Conservation (phyloP, 2,888 invertebrate genomes). For the Drymonia ruficornis region DNA sequence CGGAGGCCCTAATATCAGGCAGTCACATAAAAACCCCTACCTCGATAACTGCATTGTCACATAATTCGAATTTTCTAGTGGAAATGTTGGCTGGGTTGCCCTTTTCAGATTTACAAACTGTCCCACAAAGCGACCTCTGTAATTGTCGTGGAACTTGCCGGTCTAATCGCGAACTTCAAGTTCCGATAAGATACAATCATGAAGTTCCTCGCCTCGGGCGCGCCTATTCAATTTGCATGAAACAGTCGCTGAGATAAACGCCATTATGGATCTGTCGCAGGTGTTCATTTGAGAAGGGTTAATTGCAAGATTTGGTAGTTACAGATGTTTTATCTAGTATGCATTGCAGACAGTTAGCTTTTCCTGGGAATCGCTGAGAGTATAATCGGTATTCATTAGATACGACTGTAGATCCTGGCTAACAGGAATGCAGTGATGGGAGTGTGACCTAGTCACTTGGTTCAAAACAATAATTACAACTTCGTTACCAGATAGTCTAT, state of each 20-base stretch:
- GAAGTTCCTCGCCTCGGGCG: slow-evolving; percentile 24
- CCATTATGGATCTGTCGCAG: slow-evolving; percentile 1
- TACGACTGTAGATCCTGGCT: too few species aligned
- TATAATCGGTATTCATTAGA: too few species aligned
- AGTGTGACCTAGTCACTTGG: too few species aligned
- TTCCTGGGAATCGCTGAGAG: too few species aligned
- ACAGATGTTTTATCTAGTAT: background rate
- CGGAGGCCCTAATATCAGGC: too few species aligned
- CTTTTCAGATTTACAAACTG: background rate
- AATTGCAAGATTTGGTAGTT: background rate
- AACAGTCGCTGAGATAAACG: slow-evolving; percentile 17
- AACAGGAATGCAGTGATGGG: too few species aligned
- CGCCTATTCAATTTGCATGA: slow-evolving; percentile 38
- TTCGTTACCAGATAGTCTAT: too few species aligned
- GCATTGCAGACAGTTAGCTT: background rate
- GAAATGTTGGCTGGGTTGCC: too few species aligned
- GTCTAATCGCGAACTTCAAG: slow-evolving; percentile 21
- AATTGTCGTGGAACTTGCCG: slow-evolving; percentile 5
- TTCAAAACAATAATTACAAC: too few species aligned
- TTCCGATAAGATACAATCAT: slow-evolving; percentile 34
- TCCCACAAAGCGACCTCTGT: slow-evolving; percentile 1
- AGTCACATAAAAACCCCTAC: too few species aligned
- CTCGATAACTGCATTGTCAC: too few species aligned
- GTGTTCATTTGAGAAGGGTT: background rate
- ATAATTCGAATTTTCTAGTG: too few species aligned